These are phyloP conservation scores for Ernsta delagoae DNA, from an alignment of 2,888 invertebrate species.

Conservation along the genomic window DNA sequence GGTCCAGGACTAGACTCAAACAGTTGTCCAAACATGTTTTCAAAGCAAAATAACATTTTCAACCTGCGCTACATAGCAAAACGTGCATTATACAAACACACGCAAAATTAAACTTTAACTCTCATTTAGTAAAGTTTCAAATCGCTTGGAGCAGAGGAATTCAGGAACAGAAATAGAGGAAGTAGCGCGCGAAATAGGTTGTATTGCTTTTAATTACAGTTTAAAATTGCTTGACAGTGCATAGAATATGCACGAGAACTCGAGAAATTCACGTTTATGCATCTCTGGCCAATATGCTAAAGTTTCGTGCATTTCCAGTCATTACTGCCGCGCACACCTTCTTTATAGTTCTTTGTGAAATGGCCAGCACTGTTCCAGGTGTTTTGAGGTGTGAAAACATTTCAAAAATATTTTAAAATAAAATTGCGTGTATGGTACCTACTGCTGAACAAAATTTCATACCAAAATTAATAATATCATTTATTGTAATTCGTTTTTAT, in stretches of 20 bases:
- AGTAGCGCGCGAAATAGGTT: slow-evolving; percentile 7
- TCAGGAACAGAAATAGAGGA: neutral
- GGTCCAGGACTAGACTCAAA: neutral
- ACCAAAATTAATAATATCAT: too few relatives aligned
- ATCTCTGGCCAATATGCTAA: slow-evolving; percentile 11
- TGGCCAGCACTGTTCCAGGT: neutral
- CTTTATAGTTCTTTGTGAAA: neutral
- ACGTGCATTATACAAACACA: neutral
- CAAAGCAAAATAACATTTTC: neutral
- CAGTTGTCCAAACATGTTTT: neutral
- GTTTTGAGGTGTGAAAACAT: neutral
- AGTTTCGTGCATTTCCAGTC: neutral
- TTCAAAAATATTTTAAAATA: too few relatives aligned
- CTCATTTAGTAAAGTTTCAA: slow-evolving; percentile 3
- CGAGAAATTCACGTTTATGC: slow-evolving; percentile 15
- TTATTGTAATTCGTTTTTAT: too few relatives aligned
- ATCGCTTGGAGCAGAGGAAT: slow-evolving; percentile 7
- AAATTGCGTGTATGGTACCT: too few relatives aligned
- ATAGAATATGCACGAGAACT: neutral
- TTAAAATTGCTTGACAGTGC: slow-evolving; percentile 24
- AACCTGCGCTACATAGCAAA: neutral
- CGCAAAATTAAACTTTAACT: slow-evolving; percentile 6
- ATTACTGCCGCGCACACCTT: neutral
- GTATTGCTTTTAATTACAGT: slow-evolving; percentile 25
- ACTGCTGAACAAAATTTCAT: too few relatives aligned